phyloP scores from a whole-genome alignment of 2,113 vertebrate genomes.

The Puma concolor region DNA sequence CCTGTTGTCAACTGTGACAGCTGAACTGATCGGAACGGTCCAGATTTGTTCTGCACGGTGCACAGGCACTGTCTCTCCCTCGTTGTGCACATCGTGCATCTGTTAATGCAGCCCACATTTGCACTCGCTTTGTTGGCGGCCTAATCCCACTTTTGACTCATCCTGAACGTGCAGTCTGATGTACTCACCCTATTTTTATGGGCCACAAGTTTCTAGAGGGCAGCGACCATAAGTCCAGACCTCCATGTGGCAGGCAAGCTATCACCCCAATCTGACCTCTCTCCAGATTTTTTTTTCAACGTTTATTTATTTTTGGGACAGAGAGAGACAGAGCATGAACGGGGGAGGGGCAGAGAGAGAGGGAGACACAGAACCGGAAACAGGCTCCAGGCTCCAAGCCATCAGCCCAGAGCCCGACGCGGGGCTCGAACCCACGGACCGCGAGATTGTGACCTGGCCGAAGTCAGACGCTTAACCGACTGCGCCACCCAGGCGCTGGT shows the following conservation, averaged over 20 bases:
- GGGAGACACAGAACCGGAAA: too few species aligned
- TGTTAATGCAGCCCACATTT: constrained; percentile 32
- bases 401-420: too few species aligned
- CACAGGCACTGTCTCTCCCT: background rate
- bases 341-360: too few species aligned
- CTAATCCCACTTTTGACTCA: background rate
- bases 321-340: too few species aligned
- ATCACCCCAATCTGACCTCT: background rate
- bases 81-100: background rate
- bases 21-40: background rate
- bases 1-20: background rate
- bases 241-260: background rate
- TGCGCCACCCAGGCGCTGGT: too few species aligned
- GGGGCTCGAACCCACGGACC: too few species aligned
- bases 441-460: too few species aligned
- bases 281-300: background rate
- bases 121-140: background rate
- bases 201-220: background rate
- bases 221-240: background rate
- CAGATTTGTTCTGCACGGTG: constrained; percentile 31
- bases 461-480: too few species aligned
- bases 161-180: background rate
- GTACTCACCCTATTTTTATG: background rate
- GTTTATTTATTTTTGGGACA: too few species aligned
- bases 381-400: too few species aligned